Evolutionary conservation across 2,888 invertebrate genomes (phyloP), one percentile per base, ranked within the genome.

Genomic region (Limnephilus lunatus): DNA sequence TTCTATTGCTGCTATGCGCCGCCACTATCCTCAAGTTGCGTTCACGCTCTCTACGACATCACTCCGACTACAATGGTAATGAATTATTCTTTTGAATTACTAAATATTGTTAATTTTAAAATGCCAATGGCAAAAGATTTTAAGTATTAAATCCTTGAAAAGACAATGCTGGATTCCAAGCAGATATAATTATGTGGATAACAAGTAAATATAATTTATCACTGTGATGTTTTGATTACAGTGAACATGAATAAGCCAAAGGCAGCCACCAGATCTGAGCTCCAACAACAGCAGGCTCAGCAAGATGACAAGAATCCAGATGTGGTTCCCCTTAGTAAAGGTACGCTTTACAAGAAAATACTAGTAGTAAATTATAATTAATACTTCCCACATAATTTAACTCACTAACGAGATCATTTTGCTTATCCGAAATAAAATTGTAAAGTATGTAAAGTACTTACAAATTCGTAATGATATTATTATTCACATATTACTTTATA

Each of bases 301-400:
- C 97, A 98, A 94, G 98, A 98, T 94, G 98, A 99, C 95, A 98
- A 97, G 95, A 98, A 98, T 96, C 98, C 98, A 48, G 98, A 98
- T 95, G 98, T 98, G 94, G 98, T 98, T 93, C 98, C 98, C 48
- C 97, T 98, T 94, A 98, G 98, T 95, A 98, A 98, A 97, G 98
- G 98, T 98, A 96, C 95, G 80, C 32, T 85, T n/a, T 44, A 31
- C 2, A 31, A 35, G 15, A n/a, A 25, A 9, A n/a, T 68, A 68
- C 19, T 25, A 19, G 2, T 5, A 9, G 25, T 2, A n/a, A 68
- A n/a, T 68, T 25, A 68, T 15, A 14, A 48, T 48, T 14, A 48
- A 14, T 48, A 48, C 48, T 48, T 48, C 48, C 14, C 44, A 14
- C 15, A 3, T 3, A 3, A 48, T 48, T 3, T 48, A 48, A 1